phyloP scores from a whole-genome alignment of 2,888 invertebrate species.

The Epinotia bilunana region DNA sequence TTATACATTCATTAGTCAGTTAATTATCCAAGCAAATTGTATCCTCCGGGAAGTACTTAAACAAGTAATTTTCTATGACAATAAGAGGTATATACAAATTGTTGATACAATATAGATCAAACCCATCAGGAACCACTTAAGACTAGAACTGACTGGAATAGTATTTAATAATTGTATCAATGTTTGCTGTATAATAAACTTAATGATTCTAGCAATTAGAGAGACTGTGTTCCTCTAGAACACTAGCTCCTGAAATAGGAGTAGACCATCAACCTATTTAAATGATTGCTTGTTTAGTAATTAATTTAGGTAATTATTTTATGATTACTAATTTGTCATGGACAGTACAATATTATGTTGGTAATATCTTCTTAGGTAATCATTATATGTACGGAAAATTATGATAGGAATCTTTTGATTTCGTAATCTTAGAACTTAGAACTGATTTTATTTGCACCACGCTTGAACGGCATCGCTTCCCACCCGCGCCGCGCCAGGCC shows the following conservation, averaged over 20 bases:
- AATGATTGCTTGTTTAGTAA: constrained; percentile 36
- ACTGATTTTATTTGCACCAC: too few species aligned
- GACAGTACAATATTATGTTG: background rate
- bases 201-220: constrained; percentile 67
- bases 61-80: constrained; percentile 20
- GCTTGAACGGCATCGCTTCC: too few species aligned
- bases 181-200: constrained; percentile 67
- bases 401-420: background rate
- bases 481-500: too few species aligned
- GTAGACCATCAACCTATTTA: constrained; percentile 46
- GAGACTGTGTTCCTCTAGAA: constrained; percentile 58
- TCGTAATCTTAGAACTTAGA: background rate
- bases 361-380: background rate
- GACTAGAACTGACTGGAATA: constrained; percentile 57
- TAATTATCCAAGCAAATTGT: constrained; percentile 4
- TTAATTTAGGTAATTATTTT: constrained; percentile 7
- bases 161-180: constrained; percentile 60
- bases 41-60: constrained; percentile 1
- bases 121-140: constrained; percentile 76
- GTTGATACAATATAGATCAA: constrained; percentile 52
- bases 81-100: constrained; percentile 41
- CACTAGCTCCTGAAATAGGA: constrained; percentile 50
- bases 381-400: background rate
- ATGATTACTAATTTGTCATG: constrained; percentile 2
- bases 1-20: background rate